These are phyloP conservation scores for Neodiprion lecontei DNA, from an alignment of 1,140 invertebrate genomes.

Conservation along the genomic window DNA sequence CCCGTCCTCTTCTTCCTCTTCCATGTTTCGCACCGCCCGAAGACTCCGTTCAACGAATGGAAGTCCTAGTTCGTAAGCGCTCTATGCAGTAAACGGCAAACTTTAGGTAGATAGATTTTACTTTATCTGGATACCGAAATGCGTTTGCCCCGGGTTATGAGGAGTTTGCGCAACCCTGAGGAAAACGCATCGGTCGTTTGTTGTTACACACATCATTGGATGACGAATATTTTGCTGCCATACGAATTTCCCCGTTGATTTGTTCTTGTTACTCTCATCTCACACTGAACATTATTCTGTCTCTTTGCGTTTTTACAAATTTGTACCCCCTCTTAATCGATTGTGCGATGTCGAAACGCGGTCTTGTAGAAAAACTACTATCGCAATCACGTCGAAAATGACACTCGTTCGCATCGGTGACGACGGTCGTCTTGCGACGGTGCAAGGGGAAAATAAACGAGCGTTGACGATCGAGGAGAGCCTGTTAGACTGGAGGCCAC, in stretches of 20 bases:
- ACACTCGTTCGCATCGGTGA: not conserved
- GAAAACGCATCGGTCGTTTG: no score
- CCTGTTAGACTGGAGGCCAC: conserved; percentile 6
- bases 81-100: not conserved
- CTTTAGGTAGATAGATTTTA: conserved; percentile 50
- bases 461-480: not conserved
- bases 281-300: no score
- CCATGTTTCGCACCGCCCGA: no score
- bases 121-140: conserved; percentile 24
- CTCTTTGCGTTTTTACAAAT: no score
- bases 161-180: not conserved
- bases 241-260: no score
- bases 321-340: no score
- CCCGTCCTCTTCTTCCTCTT: no score
- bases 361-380: not conserved
- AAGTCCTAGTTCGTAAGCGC: no score
- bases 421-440: not conserved
- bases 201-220: no score
- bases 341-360: not conserved
- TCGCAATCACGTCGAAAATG: not conserved
- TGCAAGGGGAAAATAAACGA: not conserved
- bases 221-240: no score
- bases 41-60: no score
- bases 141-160: conserved; percentile 13
- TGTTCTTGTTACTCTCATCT: no score